A percentile compares a stretch with the other conserved stretches of the same genome.
phyloP scores from a whole-genome alignment of 2,888 invertebrate genomes.

The Clistopyga incitator region DNA sequence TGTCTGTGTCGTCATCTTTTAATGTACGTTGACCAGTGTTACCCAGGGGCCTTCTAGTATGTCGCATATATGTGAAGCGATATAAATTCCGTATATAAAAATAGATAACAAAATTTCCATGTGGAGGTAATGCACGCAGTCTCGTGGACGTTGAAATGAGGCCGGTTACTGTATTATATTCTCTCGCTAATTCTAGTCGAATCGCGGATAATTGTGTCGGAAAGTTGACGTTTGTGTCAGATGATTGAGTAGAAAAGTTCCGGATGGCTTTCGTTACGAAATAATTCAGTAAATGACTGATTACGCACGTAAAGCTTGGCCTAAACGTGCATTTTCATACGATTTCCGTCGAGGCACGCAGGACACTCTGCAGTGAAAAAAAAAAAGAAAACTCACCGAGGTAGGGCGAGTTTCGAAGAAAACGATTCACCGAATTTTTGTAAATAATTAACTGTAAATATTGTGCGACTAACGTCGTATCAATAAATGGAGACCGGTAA shows the following conservation, averaged over 20 bases:
- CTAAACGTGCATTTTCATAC: constrained; percentile 23
- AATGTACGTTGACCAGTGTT: not conserved
- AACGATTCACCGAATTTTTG: constrained; percentile 51
- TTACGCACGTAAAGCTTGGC: not conserved
- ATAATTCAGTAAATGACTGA: not conserved
- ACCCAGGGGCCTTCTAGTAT: not conserved
- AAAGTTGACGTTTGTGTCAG: constrained; percentile 2
- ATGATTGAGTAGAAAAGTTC: constrained; percentile 3
- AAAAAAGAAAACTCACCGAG: constrained; percentile 25
- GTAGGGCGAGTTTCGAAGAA: constrained; percentile 41
- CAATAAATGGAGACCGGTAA: constrained; percentile 41
- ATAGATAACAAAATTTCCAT: not conserved
- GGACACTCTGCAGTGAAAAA: constrained; percentile 20
- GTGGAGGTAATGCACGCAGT: not conserved
- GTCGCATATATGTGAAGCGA: not conserved
- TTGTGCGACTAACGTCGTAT: constrained; percentile 22
- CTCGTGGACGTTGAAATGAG: not conserved
- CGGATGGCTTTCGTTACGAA: not conserved
- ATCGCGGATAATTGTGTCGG: constrained; percentile 58
- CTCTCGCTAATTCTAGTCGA: constrained; percentile 62
- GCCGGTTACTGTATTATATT: constrained; percentile 34
- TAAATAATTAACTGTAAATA: constrained; percentile 52
- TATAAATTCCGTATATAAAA: not conserved
- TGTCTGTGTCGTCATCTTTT: not conserved
- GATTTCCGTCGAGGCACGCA: not conserved